Evolutionary conservation across 2,113 vertebrate genomes (phyloP).

Genomic region (Ellobius talpinus): DNA sequence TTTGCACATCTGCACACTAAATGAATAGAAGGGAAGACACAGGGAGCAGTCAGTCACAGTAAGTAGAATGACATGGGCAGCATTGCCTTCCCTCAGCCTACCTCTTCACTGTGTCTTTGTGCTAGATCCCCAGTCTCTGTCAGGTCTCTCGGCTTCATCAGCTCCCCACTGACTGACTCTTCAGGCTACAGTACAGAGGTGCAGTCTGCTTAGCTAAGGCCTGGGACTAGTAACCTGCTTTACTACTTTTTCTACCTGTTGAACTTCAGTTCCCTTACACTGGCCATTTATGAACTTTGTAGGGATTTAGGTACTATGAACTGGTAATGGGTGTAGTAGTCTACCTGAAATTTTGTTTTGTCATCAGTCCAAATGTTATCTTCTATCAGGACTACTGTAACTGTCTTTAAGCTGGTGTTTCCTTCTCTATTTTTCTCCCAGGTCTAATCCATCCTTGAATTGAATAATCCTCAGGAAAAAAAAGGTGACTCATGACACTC

Average conservation of each 20-base stretch:
- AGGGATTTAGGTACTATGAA: neutral
- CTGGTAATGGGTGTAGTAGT: neutral
- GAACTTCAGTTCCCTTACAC: slow-evolving; percentile 9
- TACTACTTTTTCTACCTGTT: neutral
- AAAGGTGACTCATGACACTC: neutral
- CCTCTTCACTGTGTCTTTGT: too few relatives aligned
- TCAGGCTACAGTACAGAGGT: neutral
- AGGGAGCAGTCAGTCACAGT: neutral
- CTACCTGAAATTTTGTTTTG: neutral
- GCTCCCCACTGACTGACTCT: neutral
- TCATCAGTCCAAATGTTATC: neutral
- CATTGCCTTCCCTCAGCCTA: rapidly evolving
- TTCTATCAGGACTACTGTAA: neutral
- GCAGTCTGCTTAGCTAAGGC: neutral
- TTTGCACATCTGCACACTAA: neutral
- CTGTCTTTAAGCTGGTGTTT: neutral
- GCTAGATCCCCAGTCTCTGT: neutral
- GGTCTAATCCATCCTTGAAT: neutral
- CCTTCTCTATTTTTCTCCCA: neutral
- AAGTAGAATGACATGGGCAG: rapidly evolving
- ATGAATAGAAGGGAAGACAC: neutral
- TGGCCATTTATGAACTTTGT: neutral
- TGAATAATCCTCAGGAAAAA: slow-evolving; percentile 32
- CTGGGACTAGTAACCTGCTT: neutral
- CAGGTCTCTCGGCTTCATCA: neutral